Conservation (phyloP, 2,113 vertebrate species). For the chimpanzee (Pan troglodytes) region NHGRI_mPanTro3-v2.1_pri NC_072408.2:26191501-26192000, state of each 20-base stretch:
- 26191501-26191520: conserved; percentile 13
- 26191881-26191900: background rate
- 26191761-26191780: background rate
- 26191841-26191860: background rate
- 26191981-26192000: too few relatives aligned
- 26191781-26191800: background rate
- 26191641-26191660: background rate
- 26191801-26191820: background rate
- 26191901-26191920: too few relatives aligned
- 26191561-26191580: background rate
- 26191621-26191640: background rate
- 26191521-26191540: background rate
- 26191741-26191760: background rate
- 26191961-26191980: too few relatives aligned
- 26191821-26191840: background rate
- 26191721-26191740: background rate
- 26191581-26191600: background rate
- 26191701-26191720: conserved; percentile 5
- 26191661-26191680: background rate
- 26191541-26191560: background rate
- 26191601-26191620: conserved; percentile 11
- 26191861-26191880: background rate
- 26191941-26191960: too few relatives aligned
- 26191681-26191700: background rate
- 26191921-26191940: too few relatives aligned